Conservation (phyloP, 2,888 invertebrate genomes). For the Hyposoter dolosus region DNA sequence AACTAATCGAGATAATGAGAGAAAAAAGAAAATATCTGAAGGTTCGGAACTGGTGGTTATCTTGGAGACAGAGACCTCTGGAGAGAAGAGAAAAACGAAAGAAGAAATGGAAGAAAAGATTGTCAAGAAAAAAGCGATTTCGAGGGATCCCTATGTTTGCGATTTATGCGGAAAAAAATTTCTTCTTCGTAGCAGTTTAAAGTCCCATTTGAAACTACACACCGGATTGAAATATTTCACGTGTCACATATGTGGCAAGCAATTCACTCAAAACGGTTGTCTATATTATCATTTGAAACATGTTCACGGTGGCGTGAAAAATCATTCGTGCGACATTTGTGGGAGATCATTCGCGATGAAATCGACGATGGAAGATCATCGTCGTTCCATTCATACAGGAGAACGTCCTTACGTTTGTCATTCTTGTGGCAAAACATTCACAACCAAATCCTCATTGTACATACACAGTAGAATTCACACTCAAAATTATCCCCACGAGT, state of each 20-base stretch:
- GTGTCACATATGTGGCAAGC: slow-evolving; percentile 86
- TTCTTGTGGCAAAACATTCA: slow-evolving; percentile 85
- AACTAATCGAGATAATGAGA: background rate
- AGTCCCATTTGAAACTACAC: slow-evolving; percentile 73
- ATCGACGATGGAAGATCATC: slow-evolving; percentile 85
- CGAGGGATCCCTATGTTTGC: slow-evolving; percentile 67
- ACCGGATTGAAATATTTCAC: slow-evolving; percentile 80
- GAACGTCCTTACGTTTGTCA: slow-evolving; percentile 85
- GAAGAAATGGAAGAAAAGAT: slow-evolving; percentile 1
- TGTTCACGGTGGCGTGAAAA: slow-evolving; percentile 84
- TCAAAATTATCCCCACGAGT: slow-evolving; percentile 76
- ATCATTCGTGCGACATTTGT: slow-evolving; percentile 86
- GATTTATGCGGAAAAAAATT: slow-evolving; percentile 74
- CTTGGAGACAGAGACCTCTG: background rate
- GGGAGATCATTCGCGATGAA: slow-evolving; percentile 85
- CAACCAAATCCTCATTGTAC: slow-evolving; percentile 85
- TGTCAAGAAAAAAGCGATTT: slow-evolving; percentile 20
- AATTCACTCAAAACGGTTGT: slow-evolving; percentile 85
- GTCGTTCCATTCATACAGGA: slow-evolving; percentile 84
- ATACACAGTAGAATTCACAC: slow-evolving; percentile 84
- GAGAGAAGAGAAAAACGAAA: background rate
- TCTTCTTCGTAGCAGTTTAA: slow-evolving; percentile 70
- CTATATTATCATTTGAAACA: slow-evolving; percentile 86
- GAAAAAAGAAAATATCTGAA: background rate
- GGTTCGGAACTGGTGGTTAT: background rate